Percentiles rank a stretch among this genome's conserved stretches.
These are phyloP conservation scores for Archegozetes longisetosus DNA, from an alignment of 1,140 invertebrate genomes.

Conservation along the genomic window DNA sequence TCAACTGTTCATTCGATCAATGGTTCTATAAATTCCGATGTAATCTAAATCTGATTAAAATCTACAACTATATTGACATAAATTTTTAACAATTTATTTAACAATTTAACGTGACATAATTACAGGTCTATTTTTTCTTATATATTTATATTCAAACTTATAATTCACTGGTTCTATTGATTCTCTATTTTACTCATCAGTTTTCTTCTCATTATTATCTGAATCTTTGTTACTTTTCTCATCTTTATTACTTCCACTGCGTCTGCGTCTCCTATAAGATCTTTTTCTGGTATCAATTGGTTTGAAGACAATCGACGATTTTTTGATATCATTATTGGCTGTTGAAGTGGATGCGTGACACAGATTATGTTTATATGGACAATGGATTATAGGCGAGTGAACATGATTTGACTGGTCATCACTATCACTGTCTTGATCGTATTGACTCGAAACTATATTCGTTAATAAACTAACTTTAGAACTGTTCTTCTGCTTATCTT, in stretches of 20 bases:
- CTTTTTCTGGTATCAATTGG: neutral
- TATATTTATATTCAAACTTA: too few species aligned
- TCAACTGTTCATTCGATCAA: too few species aligned
- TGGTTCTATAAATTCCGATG: too few species aligned
- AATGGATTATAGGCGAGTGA: neutral
- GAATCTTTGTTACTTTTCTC: neutral
- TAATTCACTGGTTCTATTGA: too few species aligned
- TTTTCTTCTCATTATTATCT: neutral
- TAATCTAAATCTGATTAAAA: too few species aligned
- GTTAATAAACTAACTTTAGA: neutral
- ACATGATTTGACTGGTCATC: neutral
- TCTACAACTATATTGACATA: too few species aligned
- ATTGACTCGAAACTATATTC: neutral
- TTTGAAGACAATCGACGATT: neutral
- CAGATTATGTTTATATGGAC: neutral
- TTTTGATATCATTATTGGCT: neutral
- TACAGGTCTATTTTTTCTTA: too few species aligned
- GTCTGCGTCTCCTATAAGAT: neutral
- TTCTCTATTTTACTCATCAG: neutral
- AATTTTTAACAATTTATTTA: too few species aligned
- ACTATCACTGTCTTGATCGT: neutral
- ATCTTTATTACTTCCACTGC: neutral
- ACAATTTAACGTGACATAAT: too few species aligned
- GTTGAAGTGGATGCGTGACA: neutral
- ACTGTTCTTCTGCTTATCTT: neutral